Evolutionary conservation across 2,888 invertebrate genomes (phyloP), one percentile per base, ranked within the genome.

Genomic region (Parasteatoda lunata): DNA sequence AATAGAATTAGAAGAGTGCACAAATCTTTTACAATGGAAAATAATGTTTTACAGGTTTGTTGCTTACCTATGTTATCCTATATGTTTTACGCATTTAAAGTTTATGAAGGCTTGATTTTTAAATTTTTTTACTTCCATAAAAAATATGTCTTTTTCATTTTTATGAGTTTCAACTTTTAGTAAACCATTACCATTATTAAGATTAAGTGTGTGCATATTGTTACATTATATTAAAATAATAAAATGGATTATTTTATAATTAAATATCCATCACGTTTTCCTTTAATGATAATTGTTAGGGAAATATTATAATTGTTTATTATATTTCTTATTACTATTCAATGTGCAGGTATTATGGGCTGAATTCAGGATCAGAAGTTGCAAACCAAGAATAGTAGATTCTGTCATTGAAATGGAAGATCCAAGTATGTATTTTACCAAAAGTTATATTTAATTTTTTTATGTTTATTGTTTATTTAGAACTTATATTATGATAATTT

Each of bases 1-100:
- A 90, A 92, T 45, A 65, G 80, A 77, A 90, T 93, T 8, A 75
- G 69, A 54, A 88, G 91, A 30, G 90, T 93, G 11, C 89, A 95
- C 47, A 94, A 94, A 89, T 95, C 96, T 79, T 97, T 96, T 91
- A 96, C 97, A 5, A 94, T 96, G 90, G 95, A 96, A 84, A 94
- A 94, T n/a, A 94, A 95, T 0, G 95, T 97, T 64, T 94, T 95
- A 91, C 96, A 97, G 90, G 92, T 92, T 78, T 91, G 30, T n/a
- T 30, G 30, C 30, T 30, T 30, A 30, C 30, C 3, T 11, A 45
- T 47, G 5, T 1, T 68, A n/a, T 68, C 30, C 5, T 30, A 15
- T 30, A 45, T 30, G 30, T 30, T 30, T 30, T 30, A 30, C 2
- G 2, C 0, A 30, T 30, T 30, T 30, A 30, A 30, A 30, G 30